Base-by-base conservation (phyloP, 2,888 invertebrate species). In the Brenthis ino region DNA sequence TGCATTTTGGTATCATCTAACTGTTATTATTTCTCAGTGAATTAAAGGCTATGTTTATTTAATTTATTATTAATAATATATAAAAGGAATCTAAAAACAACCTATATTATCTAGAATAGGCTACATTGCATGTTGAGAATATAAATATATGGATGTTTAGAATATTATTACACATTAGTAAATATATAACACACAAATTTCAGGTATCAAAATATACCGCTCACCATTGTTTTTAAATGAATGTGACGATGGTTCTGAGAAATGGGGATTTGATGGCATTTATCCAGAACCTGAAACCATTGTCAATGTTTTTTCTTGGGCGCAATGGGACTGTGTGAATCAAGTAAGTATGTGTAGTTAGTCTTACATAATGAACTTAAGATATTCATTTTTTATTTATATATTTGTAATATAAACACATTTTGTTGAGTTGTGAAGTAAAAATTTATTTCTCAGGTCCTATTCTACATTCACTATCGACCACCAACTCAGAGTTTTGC, bases 401-500 rank as follows among this genome's bases (percentile, higher is more conserved):
- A 8, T 47, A 53, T 20, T 11, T 37, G 16, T 16, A 57, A n/a
- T 33, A 37, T 11, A n/a, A n/a, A n/a, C 16, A 33, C 5, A 28
- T 28, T 28, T 56, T 8, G 8, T 33, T 37, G 8, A 5, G 16
- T n/a, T 20, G 8, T 54, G 11, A 24, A 24, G 12, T 14, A 3
- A 24, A 13, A 54, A 24, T 13, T 28, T 2, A 48, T 6, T 16
- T 14, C 12, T 65, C 95, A 97, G 93, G 96, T 96, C 13, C 87
- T 98, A 0, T 97, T 96, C 85, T 97, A 97, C 85, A 97, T 97
- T 77, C 97, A 97, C 83, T 95, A 96, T 78, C 95, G 96, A 64
- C 95, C 95, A 78, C 94, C 96, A 33, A 93, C 95, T 3, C 94
- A 95, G 75, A 95, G 95, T 80, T 77, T 77, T 74, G 94, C 96